Base-by-base conservation (phyloP, 2,888 invertebrate genomes). In the Morinoia aosen region DNA sequence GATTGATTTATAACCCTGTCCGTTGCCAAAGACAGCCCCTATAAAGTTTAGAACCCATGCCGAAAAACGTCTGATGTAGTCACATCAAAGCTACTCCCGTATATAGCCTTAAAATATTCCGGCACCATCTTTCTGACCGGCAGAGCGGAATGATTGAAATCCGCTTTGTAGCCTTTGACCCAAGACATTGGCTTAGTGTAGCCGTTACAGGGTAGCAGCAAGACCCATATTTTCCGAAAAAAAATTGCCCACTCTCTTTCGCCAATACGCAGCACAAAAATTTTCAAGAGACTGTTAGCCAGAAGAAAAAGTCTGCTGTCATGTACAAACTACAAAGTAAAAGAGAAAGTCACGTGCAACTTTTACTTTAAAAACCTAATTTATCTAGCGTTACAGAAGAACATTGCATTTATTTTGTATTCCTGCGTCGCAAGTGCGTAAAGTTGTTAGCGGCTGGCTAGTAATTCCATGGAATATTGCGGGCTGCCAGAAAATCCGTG, bases 91-190 rank as follows among this genome's bases (percentile, higher is more conserved):
- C 25, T 33, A 10, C 90, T 11, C 90, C 12, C 90, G 58, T 57
- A 57, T 93, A 58, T 93, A 57, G 33, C 56, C 57, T 58, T 93
- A 93, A 93, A 93, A 93, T 93, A 93, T 93, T 93, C 93, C 5
- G 93, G 25, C 93, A 48, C 93, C 93, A 57, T 93, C 93, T 93
- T 93, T 93, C 93, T 57, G 93, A 25, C 58, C 93, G 93, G 93
- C 57, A 48, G 93, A 12, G 93, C 93, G 93, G 57, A 93, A 93
- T 93, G 93, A 93, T 93, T 93, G 93, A 93, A 93, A 57, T 93
- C 93, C 93, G 93, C 58, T 48, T 57, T 58, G 56, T 33, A 11
- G 93, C 93, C 58, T 93, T 93, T 93, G 93, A 93, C 93, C 93
- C 40, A 19, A 93, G 93, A 93, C 93, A 91, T 93, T 57, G 48